A percentile compares a stretch with the other conserved stretches of the same genome.
Evolutionary conservation across 2,888 invertebrate species (phyloP).

Genomic region (Drosophila stalkeri): DNA sequence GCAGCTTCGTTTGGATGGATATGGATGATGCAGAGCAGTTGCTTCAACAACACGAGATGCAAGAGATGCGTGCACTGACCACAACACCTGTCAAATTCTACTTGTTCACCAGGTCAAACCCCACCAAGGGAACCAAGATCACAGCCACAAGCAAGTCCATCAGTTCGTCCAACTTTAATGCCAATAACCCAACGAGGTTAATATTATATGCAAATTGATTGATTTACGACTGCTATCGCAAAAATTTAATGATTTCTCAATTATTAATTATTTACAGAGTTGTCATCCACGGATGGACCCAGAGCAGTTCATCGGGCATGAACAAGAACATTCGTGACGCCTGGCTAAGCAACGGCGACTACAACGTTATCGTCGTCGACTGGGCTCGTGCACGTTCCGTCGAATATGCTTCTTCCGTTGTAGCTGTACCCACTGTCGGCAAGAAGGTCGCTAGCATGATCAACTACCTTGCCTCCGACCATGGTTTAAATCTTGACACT

Average conservation of each 20-base stretch:
- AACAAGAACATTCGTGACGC: constrained; percentile 83
- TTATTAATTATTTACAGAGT: constrained; percentile 52
- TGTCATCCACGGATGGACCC: constrained; percentile 87
- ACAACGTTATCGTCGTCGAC: constrained; percentile 88
- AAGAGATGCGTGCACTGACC: constrained; percentile 43
- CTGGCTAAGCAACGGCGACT: constrained; percentile 86
- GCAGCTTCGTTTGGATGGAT: constrained; percentile 64
- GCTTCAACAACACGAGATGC: constrained; percentile 45
- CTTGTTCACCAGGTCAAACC: constrained; percentile 75
- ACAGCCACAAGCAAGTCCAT: constrained; percentile 51
- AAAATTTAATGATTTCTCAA: not conserved
- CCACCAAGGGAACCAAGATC: constrained; percentile 61
- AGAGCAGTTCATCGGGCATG: constrained; percentile 85
- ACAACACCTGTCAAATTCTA: constrained; percentile 64
- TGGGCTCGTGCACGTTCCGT: constrained; percentile 87
- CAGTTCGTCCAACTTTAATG: constrained; percentile 60
- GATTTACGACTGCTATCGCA: too few species aligned
- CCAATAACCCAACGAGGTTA: constrained; percentile 62
- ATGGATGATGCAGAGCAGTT: constrained; percentile 60
- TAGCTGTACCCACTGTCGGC: constrained; percentile 80
- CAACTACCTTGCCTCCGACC: constrained; percentile 85
- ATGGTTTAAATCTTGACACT: constrained; percentile 85
- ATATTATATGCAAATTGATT: not conserved
- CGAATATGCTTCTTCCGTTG: constrained; percentile 87
- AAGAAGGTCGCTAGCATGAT: constrained; percentile 75